Percentiles rank a stretch among this genome's conserved stretches.
These are phyloP conservation scores for Neosilurus mollespiculum DNA, from an alignment of 2,797 vertebrate species.

Conservation along the genomic window DNA sequence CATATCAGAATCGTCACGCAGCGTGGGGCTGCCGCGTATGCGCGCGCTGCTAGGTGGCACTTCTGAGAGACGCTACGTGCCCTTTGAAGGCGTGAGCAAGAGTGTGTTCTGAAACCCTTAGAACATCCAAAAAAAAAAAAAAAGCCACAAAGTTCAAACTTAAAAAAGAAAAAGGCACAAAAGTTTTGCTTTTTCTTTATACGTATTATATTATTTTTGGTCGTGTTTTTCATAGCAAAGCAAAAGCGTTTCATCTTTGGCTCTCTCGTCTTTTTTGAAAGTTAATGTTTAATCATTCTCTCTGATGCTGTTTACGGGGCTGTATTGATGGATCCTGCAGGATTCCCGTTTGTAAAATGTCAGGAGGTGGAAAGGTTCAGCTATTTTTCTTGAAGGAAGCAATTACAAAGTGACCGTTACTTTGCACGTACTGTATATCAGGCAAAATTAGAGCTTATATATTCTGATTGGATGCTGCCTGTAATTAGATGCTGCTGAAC, in stretches of 20 bases:
- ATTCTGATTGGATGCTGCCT: not conserved
- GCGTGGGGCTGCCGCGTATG: constrained; percentile 71
- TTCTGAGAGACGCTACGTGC: constrained; percentile 72
- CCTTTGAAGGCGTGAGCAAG: constrained; percentile 75
- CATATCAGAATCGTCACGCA: constrained; percentile 83
- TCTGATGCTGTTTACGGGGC: constrained; percentile 68
- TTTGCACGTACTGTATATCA: not conserved
- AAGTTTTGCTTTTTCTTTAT: constrained; percentile 69
- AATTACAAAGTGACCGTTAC: constrained; percentile 3
- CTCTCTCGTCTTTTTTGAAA: constrained; percentile 62
- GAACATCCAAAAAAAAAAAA: constrained; percentile 75
- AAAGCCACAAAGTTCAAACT: constrained; percentile 80
- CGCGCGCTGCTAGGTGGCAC: constrained; percentile 81
- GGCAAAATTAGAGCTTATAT: not conserved
- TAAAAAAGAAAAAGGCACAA: constrained; percentile 66
- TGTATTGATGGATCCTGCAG: constrained; percentile 18
- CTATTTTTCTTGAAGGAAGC: not conserved
- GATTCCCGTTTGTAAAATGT: constrained; percentile 38
- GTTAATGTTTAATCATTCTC: constrained; percentile 78
- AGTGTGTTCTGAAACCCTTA: constrained; percentile 75
- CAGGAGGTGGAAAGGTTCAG: not conserved
- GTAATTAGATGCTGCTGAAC: too few relatives aligned
- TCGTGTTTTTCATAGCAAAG: constrained; percentile 44
- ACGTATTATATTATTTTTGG: constrained; percentile 44
- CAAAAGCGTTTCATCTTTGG: constrained; percentile 64